These are phyloP conservation scores for Dendroctonus valens DNA, from an alignment of 1,140 invertebrate genomes.

Conservation along the genomic window DNA sequence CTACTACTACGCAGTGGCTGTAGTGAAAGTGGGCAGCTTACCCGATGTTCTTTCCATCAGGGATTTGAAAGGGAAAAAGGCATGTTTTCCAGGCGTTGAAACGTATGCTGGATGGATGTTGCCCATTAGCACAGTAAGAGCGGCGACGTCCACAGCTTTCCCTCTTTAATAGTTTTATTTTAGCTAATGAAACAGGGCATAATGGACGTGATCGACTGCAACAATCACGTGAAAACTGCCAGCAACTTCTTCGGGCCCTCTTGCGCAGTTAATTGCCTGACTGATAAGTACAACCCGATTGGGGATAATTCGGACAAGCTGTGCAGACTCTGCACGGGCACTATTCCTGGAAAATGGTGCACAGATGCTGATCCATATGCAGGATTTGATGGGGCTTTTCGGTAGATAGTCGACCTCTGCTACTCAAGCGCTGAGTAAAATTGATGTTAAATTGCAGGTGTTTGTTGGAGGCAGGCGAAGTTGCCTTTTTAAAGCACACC, in stretches of 20 bases:
- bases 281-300: constrained; percentile 92
- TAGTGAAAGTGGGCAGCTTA: constrained; percentile 69
- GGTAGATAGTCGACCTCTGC: constrained; percentile 4
- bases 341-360: constrained; percentile 74
- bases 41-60: constrained; percentile 62
- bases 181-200: constrained; percentile 79
- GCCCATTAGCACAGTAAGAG: constrained; percentile 77
- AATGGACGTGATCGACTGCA: constrained; percentile 86
- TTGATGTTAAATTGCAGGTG: constrained; percentile 56
- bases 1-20: constrained; percentile 81
- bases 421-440: not conserved
- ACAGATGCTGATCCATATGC: constrained; percentile 85
- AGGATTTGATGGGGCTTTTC: constrained; percentile 85
- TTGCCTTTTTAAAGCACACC: constrained; percentile 90
- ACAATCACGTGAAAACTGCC: constrained; percentile 93
- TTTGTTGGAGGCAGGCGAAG: constrained; percentile 80
- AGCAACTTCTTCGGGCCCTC: constrained; percentile 86
- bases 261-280: constrained; percentile 89
- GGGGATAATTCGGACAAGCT: constrained; percentile 76
- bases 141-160: not conserved
- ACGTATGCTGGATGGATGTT: constrained; percentile 90
- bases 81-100: constrained; percentile 90
- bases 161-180: constrained; percentile 35
- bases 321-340: constrained; percentile 82
- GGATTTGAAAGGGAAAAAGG: constrained; percentile 72